Evolutionary conservation across 2,888 invertebrate genomes (phyloP).

Genomic region (Oscheius sp.): DNA sequence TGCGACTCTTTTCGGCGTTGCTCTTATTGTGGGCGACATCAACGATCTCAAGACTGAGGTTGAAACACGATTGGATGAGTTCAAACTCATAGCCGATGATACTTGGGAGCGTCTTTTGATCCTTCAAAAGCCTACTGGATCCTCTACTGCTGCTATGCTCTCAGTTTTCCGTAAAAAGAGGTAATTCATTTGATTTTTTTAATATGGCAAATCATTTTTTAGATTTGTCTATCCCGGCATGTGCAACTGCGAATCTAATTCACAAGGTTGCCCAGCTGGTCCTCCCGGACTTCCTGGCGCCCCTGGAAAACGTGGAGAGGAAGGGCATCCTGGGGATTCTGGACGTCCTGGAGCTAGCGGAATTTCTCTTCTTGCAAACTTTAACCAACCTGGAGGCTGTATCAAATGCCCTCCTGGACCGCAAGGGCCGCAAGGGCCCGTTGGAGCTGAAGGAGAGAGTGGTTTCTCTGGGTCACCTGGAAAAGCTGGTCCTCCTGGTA

Average conservation of each 20-base stretch:
- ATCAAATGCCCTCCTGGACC: slow-evolving; percentile 54
- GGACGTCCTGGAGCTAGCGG: slow-evolving; percentile 51
- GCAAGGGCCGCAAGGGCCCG: slow-evolving; percentile 43
- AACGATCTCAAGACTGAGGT: slow-evolving; percentile 48
- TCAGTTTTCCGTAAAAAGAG: slow-evolving; percentile 35
- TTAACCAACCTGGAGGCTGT: slow-evolving; percentile 56
- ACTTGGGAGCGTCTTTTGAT: slow-evolving; percentile 52
- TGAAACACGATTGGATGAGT: slow-evolving; percentile 45
- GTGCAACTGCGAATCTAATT: slow-evolving; percentile 49
- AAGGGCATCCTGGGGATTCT: slow-evolving; percentile 48
- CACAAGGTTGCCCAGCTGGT: slow-evolving; percentile 54
- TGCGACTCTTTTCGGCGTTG: slow-evolving; percentile 46
- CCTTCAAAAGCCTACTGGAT: slow-evolving; percentile 39
- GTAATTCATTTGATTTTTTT: background rate
- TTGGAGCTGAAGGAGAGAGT: slow-evolving; percentile 37
- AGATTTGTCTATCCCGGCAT: slow-evolving; percentile 45
- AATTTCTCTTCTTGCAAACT: slow-evolving; percentile 48
- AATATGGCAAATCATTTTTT: background rate
- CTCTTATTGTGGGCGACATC: slow-evolving; percentile 52
- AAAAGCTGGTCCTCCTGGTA: slow-evolving; percentile 42
- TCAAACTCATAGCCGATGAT: slow-evolving; percentile 47
- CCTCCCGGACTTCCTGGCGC: slow-evolving; percentile 53
- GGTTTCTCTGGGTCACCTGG: slow-evolving; percentile 48
- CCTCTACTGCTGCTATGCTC: slow-evolving; percentile 38
- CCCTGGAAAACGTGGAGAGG: slow-evolving; percentile 51